Base-by-base conservation (phyloP, 2,113 vertebrate species). In the Laticauda colubrina region DNA sequence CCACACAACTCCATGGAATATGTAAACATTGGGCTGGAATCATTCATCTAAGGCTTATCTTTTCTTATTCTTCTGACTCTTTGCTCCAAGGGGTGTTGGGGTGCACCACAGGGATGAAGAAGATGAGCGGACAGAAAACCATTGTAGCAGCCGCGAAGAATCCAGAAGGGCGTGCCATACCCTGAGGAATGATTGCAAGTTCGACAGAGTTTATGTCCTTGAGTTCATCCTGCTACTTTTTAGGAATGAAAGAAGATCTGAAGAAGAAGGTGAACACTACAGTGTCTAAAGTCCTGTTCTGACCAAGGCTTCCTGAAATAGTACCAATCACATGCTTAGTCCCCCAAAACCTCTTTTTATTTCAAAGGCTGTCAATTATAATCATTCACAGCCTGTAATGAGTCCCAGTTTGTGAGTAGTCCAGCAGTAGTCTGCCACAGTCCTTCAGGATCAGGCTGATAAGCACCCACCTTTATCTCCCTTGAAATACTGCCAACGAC, bases 21-120 rank as follows among this genome's bases (percentile, higher is more conserved):
- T 39, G 75, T 81, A 45, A 61, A 89, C 23, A 24, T 9, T 61
- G 55, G 39, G 39, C 56, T 59, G 24, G 55, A 4, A 43, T 89
- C 88, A 61, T 89, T 61, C 88, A 89, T 89, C 43, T 61, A 24
- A 15, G 21, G 55, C 88, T 89, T 89, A 89, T 89, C 88, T 61
- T 12, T 14, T 14, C 88, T 59, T 89, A 23, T 43, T 43, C 56
- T 89, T 48, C 59, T 61, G 55, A 43, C 34, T 89, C 88, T 39
- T 54, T 59, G 53, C 88, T 59, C 10, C 21, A 43, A 59, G 88
- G 56, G 54, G 88, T 1, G 43, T 15, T 45, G 24, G 55, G 26
- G 39, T 12, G 88, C 23, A 89, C 39, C 56, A 14, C 21, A 5
- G 34, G 55, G 54, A 23, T 59, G 54, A 59, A 26, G 24, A 12